Evolutionary conservation across 2,113 vertebrate species (phyloP).

Genomic region (Motacilla tschutschensis): DNA sequence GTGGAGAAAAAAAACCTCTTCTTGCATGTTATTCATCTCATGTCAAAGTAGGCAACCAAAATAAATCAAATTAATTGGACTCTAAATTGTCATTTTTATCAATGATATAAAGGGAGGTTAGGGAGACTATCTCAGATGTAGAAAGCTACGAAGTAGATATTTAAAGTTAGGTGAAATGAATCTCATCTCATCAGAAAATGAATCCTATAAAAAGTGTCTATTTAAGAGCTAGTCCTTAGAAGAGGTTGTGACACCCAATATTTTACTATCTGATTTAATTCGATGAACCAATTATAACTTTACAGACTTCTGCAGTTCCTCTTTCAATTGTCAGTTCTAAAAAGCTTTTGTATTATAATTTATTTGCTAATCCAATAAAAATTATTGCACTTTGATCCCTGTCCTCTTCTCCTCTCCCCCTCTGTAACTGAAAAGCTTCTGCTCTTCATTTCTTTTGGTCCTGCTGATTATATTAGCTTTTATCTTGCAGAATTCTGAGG

Average conservation of each 20-base stretch:
- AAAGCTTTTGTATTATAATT: constrained; percentile 29
- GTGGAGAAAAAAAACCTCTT: neutral
- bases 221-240: constrained; percentile 21
- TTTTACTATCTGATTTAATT: constrained; percentile 48
- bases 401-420: neutral
- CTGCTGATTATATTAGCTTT: neutral
- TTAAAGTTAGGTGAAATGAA: constrained; percentile 11
- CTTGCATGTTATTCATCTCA: neutral
- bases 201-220: neutral
- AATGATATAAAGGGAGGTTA: neutral
- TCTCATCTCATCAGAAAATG: constrained; percentile 13
- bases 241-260: constrained; percentile 17
- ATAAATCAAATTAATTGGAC: constrained; percentile 8
- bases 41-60: constrained; percentile 3
- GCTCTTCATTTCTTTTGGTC: neutral
- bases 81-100: constrained; percentile 12
- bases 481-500: neutral
- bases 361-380: constrained; percentile 31
- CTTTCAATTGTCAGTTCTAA: constrained; percentile 10
- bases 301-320: constrained; percentile 7
- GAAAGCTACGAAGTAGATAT: neutral
- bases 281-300: constrained; percentile 6
- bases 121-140: neutral
- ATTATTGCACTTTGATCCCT: neutral
- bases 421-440: neutral